Evolutionary conservation across 1,140 invertebrate genomes (phyloP).

Genomic region (Cataglyphis hispanica): DNA sequence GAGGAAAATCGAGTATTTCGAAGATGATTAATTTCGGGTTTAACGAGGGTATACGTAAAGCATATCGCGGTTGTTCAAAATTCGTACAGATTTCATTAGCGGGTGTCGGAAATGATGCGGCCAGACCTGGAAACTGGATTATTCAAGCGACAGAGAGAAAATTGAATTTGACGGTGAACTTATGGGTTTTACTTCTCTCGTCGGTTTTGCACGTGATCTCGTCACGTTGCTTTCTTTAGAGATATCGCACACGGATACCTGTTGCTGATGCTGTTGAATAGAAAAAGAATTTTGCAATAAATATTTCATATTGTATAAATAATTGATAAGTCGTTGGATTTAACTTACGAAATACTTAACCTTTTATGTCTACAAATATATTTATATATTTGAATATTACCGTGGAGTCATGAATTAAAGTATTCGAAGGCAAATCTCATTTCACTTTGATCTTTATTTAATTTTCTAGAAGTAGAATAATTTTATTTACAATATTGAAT

Average conservation of each 20-base stretch:
- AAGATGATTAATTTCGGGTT: slow-evolving; percentile 54
- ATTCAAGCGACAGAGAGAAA: slow-evolving; percentile 40
- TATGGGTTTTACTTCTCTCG: background rate
- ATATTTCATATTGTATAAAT: slow-evolving; percentile 6
- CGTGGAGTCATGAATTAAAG: background rate
- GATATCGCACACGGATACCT: background rate
- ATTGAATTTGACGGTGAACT: slow-evolving; percentile 21
- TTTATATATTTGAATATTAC: too few relatives aligned
- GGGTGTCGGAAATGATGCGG: slow-evolving; percentile 33
- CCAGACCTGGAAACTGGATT: slow-evolving; percentile 19
- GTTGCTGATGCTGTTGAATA: background rate
- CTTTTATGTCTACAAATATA: background rate
- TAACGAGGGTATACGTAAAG: slow-evolving; percentile 13
- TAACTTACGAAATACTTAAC: background rate
- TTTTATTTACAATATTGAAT: background rate
- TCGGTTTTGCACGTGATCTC: slow-evolving; percentile 15
- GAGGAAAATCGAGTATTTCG: slow-evolving; percentile 39
- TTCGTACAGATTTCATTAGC: slow-evolving; percentile 21
- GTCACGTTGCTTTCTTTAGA: slow-evolving; percentile 34
- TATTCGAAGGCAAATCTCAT: background rate
- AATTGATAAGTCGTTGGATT: background rate
- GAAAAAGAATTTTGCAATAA: background rate
- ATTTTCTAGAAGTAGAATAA: background rate
- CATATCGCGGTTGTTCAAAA: slow-evolving; percentile 46
- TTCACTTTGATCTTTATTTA: background rate